Conservation (phyloP, 2,113 vertebrate species). For the Cheilinus undulatus region DNA sequence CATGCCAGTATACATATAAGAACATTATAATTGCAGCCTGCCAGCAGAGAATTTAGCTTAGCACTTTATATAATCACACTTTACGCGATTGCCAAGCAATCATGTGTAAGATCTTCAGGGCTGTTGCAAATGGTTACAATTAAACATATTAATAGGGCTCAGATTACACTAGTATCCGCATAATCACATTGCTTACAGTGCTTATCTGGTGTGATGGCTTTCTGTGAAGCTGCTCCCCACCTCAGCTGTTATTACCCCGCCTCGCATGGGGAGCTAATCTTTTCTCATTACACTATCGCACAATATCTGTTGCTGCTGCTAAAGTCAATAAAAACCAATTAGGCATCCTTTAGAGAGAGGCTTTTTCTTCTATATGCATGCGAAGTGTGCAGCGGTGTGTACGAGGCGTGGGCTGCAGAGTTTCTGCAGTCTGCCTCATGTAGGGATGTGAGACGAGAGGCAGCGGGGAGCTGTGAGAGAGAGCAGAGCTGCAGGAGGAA, state of each 20-base stretch:
- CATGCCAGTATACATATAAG: conserved; percentile 39
- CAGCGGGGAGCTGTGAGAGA: conserved; percentile 34
- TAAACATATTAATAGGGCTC: conserved; percentile 74
- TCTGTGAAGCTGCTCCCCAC: conserved; percentile 59
- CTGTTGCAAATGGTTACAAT: conserved; percentile 74
- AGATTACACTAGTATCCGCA: conserved; percentile 71
- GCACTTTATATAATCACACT: conserved; percentile 60
- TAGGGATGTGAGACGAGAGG: conserved; percentile 43
- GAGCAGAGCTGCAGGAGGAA: conserved; percentile 33
- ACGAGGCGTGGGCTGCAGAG: conserved; percentile 4
- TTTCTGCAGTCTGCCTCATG: conserved; percentile 30
- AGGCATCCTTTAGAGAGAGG: conserved; percentile 48
- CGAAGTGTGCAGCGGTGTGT: conserved; percentile 1
- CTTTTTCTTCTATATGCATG: conserved; percentile 19
- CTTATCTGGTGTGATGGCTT: conserved; percentile 68
- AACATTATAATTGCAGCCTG: conserved; percentile 53
- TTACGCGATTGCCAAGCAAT: conserved; percentile 56
- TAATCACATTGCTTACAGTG: conserved; percentile 73
- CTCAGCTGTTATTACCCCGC: conserved; percentile 68
- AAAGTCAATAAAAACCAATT: conserved; percentile 79
- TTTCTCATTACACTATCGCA: conserved; percentile 69
- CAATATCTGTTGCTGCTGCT: conserved; percentile 58
- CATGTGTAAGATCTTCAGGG: conserved; percentile 46
- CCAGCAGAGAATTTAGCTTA: conserved; percentile 62
- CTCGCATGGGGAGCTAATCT: conserved; percentile 65